Base-by-base conservation (phyloP, 2,888 invertebrate species). In the Artemia sinica region DNA sequence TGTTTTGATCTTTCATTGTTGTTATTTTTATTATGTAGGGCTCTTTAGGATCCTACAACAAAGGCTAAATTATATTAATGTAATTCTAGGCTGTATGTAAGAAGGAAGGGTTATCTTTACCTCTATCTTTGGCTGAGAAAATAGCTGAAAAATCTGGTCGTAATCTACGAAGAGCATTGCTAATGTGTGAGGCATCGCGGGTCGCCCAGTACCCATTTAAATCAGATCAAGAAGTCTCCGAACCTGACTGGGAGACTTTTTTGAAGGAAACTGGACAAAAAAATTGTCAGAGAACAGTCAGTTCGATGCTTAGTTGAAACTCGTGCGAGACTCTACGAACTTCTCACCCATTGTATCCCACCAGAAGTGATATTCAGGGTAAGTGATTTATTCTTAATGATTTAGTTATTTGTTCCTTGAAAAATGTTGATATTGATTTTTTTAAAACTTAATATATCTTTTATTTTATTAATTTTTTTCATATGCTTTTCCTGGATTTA, bases 161-260 rank as follows among this genome's bases (percentile, higher is more conserved):
- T 68, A 99, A 98, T 81, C 79, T 98, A 67, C 82, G 98, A 14
- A 80, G 95, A 74, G 96, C 97, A 0, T 79, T 99, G 70, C 81
- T 99, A 0, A 92, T 94, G 87, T 83, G 90, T 73, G 96, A 98
- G 78, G 89, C 93, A 1, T 91, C 91, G 76, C 89, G 88, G 81
- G 92, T 92, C 0, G 88, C 92, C 76, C 88, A 91, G 80, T 84
- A 90, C 79, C 92, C 92, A 11, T 88, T 91, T 74, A 84, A 84
- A 3, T 75, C 81, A 0, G 85, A 89, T 75, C 92, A 93, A 77
- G 84, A 85, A 72, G 85, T 96, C 67, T 81, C 86, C 0, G 88
- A 90, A 74, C 88, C 94, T 0, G 97, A 98, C 78, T 98, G 97
- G 97, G 88, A 92, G 76, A 77, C 85, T 10, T 96, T 86, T 77